Evolutionary conservation across 2,113 vertebrate genomes (phyloP).

Genomic region (Regulus satrapa): DNA sequence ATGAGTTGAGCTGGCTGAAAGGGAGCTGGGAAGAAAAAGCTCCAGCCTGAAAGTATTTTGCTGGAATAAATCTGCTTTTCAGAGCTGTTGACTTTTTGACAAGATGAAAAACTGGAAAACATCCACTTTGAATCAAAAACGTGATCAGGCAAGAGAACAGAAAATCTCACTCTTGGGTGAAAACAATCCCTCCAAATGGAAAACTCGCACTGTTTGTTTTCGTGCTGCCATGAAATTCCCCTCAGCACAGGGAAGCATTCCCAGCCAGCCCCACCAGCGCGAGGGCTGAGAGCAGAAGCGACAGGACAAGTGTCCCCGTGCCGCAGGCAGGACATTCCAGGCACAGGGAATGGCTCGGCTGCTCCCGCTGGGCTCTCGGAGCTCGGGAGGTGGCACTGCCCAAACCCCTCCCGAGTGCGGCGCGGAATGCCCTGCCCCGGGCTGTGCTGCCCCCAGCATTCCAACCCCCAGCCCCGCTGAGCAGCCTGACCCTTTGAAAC

Average conservation of each 20-base stretch:
- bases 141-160: background rate
- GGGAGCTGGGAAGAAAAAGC: background rate
- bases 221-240: background rate
- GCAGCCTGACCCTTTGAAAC: too few relatives aligned
- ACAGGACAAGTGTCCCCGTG: background rate
- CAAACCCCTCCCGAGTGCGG: too few relatives aligned
- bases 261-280: background rate
- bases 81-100: background rate
- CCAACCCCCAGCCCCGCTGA: too few relatives aligned
- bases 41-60: background rate
- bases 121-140: background rate
- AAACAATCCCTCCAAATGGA: background rate
- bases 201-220: background rate
- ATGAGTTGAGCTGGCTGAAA: background rate
- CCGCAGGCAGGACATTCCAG: accelerated
- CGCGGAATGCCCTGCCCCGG: too few relatives aligned
- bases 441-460: too few relatives aligned
- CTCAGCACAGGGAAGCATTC: background rate
- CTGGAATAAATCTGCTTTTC: background rate
- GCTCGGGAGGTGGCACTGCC: too few relatives aligned
- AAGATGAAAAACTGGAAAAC: background rate
- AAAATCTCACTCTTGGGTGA: background rate
- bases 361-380: background rate
- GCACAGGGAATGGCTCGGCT: background rate
- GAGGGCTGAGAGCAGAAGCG: background rate